These are phyloP conservation scores for Protosalanx chinensis DNA, from an alignment of 2,797 vertebrate species.

Conservation along the genomic window DNA sequence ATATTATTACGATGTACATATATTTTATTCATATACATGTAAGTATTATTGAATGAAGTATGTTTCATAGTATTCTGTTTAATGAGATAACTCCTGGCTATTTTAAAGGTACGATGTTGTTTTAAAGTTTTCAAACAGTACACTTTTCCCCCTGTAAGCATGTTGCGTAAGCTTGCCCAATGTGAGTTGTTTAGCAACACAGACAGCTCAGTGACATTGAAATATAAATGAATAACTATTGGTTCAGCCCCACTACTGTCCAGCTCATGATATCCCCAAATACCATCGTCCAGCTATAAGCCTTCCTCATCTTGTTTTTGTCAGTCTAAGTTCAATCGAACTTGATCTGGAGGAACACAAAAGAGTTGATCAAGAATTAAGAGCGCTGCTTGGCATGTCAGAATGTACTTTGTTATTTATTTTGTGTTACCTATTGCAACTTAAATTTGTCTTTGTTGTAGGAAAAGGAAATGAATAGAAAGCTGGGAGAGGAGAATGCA, in stretches of 20 bases:
- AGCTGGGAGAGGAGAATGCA: constrained; percentile 73
- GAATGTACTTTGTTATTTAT: background rate
- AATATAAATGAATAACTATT: no score
- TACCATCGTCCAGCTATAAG: no score
- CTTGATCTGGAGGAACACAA: background rate
- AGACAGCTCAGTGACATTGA: no score
- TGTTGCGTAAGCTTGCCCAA: no score
- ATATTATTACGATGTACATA: background rate
- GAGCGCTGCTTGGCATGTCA: background rate
- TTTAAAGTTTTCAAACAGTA: no score
- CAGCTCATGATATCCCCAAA: no score
- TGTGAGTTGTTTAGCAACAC: no score
- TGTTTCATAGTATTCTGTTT: background rate
- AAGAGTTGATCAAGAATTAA: background rate
- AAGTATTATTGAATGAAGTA: background rate
- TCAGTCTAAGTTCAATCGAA: background rate
- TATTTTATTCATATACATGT: background rate
- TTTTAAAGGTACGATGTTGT: no score
- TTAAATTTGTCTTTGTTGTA: constrained; percentile 40
- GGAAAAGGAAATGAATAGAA: constrained; percentile 83
- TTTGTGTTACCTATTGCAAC: constrained; percentile 8
- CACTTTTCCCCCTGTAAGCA: no score
- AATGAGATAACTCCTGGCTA: no score
- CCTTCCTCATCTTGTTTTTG: no score
- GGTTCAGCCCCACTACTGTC: no score